Evolutionary conservation across 2,888 invertebrate genomes (phyloP), one percentile per base, ranked within the genome.

Genomic region (Drosophila acutilabella): DNA sequence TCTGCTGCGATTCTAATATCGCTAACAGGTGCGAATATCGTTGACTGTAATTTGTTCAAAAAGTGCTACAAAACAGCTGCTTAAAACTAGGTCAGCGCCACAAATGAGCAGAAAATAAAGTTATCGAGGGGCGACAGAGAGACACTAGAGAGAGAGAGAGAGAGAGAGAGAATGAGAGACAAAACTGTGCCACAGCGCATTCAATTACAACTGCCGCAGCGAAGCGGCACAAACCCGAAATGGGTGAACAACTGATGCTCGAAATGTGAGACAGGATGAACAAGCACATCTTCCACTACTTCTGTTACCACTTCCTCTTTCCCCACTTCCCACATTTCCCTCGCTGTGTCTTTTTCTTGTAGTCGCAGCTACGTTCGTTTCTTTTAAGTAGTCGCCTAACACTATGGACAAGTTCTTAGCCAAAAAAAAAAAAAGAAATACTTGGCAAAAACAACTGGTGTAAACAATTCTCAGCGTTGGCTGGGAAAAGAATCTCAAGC

Each of bases 191-290:
- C 75, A 75, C 77, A 77, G 62, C 72, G 74, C 74, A 74, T 75
- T 76, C 67, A 71, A 67, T 75, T 75, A 71, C 74, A 76, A 76
- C 67, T 74, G 76, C 71, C 48, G 75, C 74, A 78, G 71, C 78
- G 53, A 82, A 85, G 83, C 83, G 81, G 83, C 77, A 82, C 68
- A 77, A 77, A 75, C 65, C 71, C 76, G 58, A 66, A 71, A 64
- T 66, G 38, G 40, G 51, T 50, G 30, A 42, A 48, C 36, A 26
- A 59, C 65, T 57, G 58, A 66, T 72, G 74, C 57, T 64, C 68
- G 53, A 73, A 73, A 73, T 74, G 57, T 74, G 73, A 69, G 64
- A 64, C 73, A 69, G 69, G 51, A 51, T 51, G 51, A 51, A 51
- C 51, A 51, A 51, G 38, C 51, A 51, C 51, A 51, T 51, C 51